phyloP scores from a whole-genome alignment of 2,113 vertebrate genomes.

The Noturus placidus region DNA sequence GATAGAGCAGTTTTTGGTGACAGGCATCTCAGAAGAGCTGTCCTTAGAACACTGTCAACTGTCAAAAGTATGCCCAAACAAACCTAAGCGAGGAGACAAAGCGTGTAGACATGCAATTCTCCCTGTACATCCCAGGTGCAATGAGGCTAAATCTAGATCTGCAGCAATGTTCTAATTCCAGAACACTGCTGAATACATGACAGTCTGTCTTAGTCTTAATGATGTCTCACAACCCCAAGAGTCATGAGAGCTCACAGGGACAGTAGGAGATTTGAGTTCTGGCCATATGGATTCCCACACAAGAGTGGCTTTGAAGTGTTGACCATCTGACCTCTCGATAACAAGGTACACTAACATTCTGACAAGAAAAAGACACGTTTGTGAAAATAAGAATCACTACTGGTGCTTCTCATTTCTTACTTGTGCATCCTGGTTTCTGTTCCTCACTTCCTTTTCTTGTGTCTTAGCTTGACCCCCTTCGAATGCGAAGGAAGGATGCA shows the following conservation, averaged over 20 bases:
- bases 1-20: neutral
- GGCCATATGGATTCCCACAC: constrained; percentile 4
- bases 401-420: too few relatives aligned
- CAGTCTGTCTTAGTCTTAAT: constrained; percentile 54
- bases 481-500: too few relatives aligned
- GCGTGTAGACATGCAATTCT: constrained; percentile 1
- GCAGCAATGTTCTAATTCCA: constrained; percentile 25
- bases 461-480: too few relatives aligned
- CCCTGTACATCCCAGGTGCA: constrained; percentile 6
- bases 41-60: constrained; percentile 14
- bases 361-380: neutral
- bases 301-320: constrained; percentile 16
- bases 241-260: neutral
- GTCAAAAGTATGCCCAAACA: constrained; percentile 21
- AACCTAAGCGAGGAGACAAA: neutral
- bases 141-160: constrained; percentile 27
- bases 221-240: constrained; percentile 45
- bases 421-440: too few relatives aligned
- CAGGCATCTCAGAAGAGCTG: neutral
- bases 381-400: neutral
- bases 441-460: too few relatives aligned
- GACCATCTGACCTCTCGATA: neutral
- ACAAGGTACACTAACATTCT: neutral
- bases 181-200: constrained; percentile 38
- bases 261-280: neutral